Percentiles rank a stretch among this genome's conserved stretches.
phyloP scores from a whole-genome alignment of 2,888 invertebrate species.

The Noctua janthe region DNA sequence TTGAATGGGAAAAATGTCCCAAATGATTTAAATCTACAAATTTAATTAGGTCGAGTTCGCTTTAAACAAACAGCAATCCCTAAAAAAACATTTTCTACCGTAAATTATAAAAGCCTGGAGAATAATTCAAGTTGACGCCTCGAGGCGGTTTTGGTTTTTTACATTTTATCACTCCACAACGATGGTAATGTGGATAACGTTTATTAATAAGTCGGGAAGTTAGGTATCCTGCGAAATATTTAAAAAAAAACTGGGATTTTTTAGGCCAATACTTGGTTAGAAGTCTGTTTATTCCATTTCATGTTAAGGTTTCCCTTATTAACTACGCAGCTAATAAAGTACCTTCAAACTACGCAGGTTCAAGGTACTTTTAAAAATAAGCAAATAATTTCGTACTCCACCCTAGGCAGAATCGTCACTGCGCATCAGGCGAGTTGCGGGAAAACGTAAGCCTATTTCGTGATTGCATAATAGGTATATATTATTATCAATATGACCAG shows the following conservation, averaged over 20 bases:
- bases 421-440: too few species aligned
- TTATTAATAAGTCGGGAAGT: constrained; percentile 46
- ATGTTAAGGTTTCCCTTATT: not conserved
- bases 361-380: not conserved
- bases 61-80: constrained; percentile 49
- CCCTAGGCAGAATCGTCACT: not conserved
- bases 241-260: not conserved
- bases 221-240: constrained; percentile 28
- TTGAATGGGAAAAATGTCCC: constrained; percentile 36
- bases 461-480: not conserved
- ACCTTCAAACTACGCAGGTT: not conserved
- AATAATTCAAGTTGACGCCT: constrained; percentile 63
- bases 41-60: constrained; percentile 53
- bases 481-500: not conserved
- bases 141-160: constrained; percentile 28
- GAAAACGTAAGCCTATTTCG: not conserved
- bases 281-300: not conserved
- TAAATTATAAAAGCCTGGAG: constrained; percentile 63
- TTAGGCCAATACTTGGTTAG: not conserved
- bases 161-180: constrained; percentile 41
- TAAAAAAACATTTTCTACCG: constrained; percentile 60
- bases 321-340: not conserved
- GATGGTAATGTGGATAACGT: constrained; percentile 61
- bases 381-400: not conserved
- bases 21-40: constrained; percentile 61